Base-by-base conservation (phyloP, 2,888 invertebrate genomes). In the Amblyjoppa proteus region DNA sequence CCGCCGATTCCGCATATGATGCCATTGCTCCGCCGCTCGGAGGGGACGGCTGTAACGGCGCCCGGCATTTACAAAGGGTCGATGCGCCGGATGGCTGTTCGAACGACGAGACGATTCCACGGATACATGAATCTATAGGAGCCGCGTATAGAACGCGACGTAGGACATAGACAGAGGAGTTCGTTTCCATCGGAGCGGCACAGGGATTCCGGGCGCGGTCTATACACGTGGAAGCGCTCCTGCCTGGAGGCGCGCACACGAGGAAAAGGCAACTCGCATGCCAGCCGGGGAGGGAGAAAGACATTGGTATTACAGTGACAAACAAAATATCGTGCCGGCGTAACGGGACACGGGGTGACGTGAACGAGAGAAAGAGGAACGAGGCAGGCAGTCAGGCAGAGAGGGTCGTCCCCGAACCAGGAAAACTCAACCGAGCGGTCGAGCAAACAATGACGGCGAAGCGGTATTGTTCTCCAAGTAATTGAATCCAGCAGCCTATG, bases 391-490 rank as follows among this genome's bases (percentile, higher is more conserved):
- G 73, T 73, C 78, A 87, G 88, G 83, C 81, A 81, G 84, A 66
- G 71, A 80, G 86, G 88, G 75, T 85, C 83, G 84, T 89, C 91
- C 90, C 91, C 90, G 88, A 89, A 91, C 89, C 88, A 89, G 92
- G 91, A 93, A 93, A 93, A 92, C 92, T 92, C 91, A 89, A 90
- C 89, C 91, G 89, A 91, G 90, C 91, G 91, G 90, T 89, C 91
- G 92, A 89, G 92, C 91, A 93, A 93, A 94, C 93, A 94, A 93
- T 93, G 92, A 92, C 91, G 92, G 88, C 90, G 89, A 88, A 91
- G 90, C 91, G 89, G 92, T 92, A 94, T 94, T 93, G 93, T 93
- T 93, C 94, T 90, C 91, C 91, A 90, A 93, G 93, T 94, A 94
- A 93, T 93, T 93, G 93, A 93, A 94, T 93, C 92, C 92, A 88